Conservation (phyloP, 2,113 vertebrate genomes). For the Heterotilapia buettikoferi region DNA sequence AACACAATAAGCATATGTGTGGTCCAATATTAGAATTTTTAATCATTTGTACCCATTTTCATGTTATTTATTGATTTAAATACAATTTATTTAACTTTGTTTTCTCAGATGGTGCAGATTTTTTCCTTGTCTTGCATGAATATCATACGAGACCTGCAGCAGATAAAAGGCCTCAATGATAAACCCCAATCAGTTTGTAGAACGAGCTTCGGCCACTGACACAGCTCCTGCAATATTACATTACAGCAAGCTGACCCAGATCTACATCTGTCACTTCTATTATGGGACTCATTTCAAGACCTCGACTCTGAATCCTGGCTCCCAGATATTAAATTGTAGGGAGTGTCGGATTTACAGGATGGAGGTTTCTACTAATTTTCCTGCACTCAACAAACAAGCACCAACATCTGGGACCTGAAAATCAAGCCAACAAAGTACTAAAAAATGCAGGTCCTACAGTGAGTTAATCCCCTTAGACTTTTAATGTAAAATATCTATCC, state of each 20-base stretch:
- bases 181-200: neutral
- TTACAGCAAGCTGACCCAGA: constrained; percentile 30
- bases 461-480: neutral
- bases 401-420: neutral
- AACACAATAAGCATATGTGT: neutral
- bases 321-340: neutral
- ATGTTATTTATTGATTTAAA: neutral
- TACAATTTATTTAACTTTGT: neutral
- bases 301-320: neutral
- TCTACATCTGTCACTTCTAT: constrained; percentile 8
- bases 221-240: neutral
- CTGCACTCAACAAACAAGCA: neutral
- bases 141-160: neutral
- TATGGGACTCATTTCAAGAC: neutral
- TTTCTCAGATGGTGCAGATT: neutral
- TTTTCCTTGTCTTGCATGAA: neutral
- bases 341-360: neutral
- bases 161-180: neutral
- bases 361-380: neutral
- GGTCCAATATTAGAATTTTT: neutral
- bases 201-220: neutral
- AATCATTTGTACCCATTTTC: neutral
- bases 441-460: neutral
- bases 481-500: neutral
- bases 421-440: neutral